Base-by-base conservation (phyloP, 2,888 invertebrate species). In the Cosmorhoe ocellata region DNA sequence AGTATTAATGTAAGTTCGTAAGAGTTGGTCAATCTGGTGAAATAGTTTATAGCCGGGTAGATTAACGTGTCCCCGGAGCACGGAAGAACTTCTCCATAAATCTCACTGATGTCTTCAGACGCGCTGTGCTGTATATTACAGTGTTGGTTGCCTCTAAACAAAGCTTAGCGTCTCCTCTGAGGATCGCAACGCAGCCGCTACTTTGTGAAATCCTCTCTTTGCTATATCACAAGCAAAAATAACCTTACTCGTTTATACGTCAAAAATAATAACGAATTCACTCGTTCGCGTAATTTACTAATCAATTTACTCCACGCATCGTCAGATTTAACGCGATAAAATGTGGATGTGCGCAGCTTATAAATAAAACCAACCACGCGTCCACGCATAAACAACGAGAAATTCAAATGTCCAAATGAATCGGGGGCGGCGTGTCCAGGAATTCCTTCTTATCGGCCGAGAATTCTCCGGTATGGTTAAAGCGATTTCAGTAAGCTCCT, bases 351-450 rank as follows among this genome's bases (percentile, higher is more conserved):
- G n/a, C 12, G 14, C 24, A 33, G 30, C 38, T 18, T 47, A 48
- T 44, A 48, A 44, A 53, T 53, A 48, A 50, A 43, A 33, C 47
- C 8, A 18, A 26, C n/a, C n/a, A n/a, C n/a, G n/a, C n/a, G n/a
- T n/a, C n/a, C 24, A 7, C 39, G 32, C 38, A 43, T 27, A 42
- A 37, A 26, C 49, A 27, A 28, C 9, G 39, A 40, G 40, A 28
- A 31, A 37, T 56, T 50, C 37, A 51, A 52, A 55, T 41, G 39
- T 42, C 37, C 37, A 26, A 42, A 49, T 58, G 54, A 58, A 54
- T 58, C 56, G 58, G 28, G 37, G 34, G 24, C 37, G 50, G 56
- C 49, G 32, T 42, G 38, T 36, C 39, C 51, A 46, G 48, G 31
- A 51, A 55, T 51, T 51, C 51, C 49, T 22, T 34, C 24, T 41